Percentiles rank a stretch among this genome's conserved stretches.
phyloP scores from a whole-genome alignment of 2,113 vertebrate species.

The Gadus macrocephalus region DNA sequence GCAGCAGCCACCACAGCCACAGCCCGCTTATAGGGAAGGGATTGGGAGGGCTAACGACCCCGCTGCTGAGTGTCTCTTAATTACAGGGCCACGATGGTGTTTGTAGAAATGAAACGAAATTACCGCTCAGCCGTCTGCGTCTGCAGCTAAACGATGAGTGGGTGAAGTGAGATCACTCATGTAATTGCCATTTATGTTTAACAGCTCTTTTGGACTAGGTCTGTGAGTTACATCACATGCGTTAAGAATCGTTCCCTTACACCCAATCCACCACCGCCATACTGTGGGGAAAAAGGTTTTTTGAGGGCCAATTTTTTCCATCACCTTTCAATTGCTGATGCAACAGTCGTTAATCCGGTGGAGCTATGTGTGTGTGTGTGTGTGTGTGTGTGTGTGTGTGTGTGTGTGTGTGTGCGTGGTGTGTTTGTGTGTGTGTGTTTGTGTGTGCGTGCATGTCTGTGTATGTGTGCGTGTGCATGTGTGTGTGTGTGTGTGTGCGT shows the following conservation, averaged over 20 bases:
- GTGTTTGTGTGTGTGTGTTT: no score
- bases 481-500: no score
- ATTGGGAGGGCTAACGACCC: no score
- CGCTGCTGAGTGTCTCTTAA: no score
- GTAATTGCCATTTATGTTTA: slow-evolving; percentile 53
- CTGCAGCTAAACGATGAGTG: slow-evolving; percentile 37
- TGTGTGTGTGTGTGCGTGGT: no score
- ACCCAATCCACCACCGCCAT: background rate
- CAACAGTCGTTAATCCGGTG: background rate
- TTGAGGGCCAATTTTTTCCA: background rate
- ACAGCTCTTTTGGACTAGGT: slow-evolving; percentile 48
- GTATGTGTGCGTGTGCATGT: no score
- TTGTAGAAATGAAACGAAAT: slow-evolving; percentile 21
- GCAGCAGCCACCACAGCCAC: no score
- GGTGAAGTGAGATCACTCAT: slow-evolving; percentile 40
- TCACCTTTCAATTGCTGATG: background rate
- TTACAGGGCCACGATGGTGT: slow-evolving; percentile 11
- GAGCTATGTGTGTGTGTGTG: background rate
- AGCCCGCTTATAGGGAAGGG: no score
- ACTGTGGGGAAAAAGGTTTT: background rate
- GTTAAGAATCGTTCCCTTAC: slow-evolving; percentile 7
- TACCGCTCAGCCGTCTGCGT: slow-evolving; percentile 23
- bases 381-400: no score
- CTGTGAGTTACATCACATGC: slow-evolving; percentile 31
- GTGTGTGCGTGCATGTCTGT: no score